Evolutionary conservation across 2,888 invertebrate species (phyloP), one percentile per base, ranked within the genome.

Genomic region (Troglohyphantes excavatus): DNA sequence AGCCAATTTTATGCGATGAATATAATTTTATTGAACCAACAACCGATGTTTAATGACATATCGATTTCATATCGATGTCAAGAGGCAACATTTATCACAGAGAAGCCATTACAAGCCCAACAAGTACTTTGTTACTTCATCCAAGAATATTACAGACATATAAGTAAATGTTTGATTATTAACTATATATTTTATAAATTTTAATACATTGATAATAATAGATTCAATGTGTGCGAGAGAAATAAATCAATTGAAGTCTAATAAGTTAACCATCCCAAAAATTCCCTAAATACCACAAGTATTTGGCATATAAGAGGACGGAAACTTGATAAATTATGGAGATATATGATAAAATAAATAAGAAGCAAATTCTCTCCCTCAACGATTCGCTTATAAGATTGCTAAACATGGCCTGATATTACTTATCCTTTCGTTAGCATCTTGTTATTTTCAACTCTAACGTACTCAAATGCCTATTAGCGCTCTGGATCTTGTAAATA

Each of bases 311-410:
- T 43, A 26, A 63, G 13, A 11, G 23, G 11, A 23, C 63, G 17
- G 17, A 33, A 68, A 33, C 33, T n/a, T 19, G 3, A 68, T 29
- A 68, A 53, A 53, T 53, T 17, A 53, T 17, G 5, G 17, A n/a
- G 5, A n/a, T 53, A 7, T 33, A n/a, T 65, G 63, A 65, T 26
- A 43, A n/a, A n/a, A 65, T 78, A 78, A 78, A 78, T 78, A 78
- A 65, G n/a, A n/a, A 78, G 65, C 23, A 73, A 75, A 61, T 61
- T 23, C 7, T 65, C 21, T n/a, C 27, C 5, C 53, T 13, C n/a
- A 13, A n/a, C n/a, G 17, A 13, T 53, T 53, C 2, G 53, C 33
- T 33, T 33, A 6, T 9, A 33, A 65, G 26, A 65, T n/a, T 65
- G 65, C 23, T 26, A 65, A 65, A 6, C 33, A 33, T 9, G 33